A percentile compares a stretch with the other conserved stretches of the same genome.
phyloP scores from a whole-genome alignment of 1,140 invertebrate genomes.

The Euura lappo region DNA sequence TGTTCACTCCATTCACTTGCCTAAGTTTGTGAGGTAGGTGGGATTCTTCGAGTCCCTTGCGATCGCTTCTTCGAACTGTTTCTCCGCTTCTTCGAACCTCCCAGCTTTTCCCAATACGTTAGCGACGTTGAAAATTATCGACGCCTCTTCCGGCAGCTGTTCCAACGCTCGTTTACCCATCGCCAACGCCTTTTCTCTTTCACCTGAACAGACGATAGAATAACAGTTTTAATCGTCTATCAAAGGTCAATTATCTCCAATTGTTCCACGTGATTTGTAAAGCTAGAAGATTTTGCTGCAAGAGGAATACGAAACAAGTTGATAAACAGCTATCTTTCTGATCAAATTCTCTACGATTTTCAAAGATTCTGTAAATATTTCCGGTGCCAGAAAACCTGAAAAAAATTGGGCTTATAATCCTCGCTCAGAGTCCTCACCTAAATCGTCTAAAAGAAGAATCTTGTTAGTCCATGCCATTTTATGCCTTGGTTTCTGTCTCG shows the following conservation, averaged over 20 bases:
- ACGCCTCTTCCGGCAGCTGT: constrained; percentile 73
- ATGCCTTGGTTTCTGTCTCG: constrained; percentile 77
- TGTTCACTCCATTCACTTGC: constrained; percentile 57
- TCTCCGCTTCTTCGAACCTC: constrained; percentile 79
- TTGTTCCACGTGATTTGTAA: too few relatives aligned
- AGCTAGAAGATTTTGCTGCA: too few relatives aligned
- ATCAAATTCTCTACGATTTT: too few relatives aligned
- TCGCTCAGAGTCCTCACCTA: constrained; percentile 61
- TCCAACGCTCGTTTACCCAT: constrained; percentile 72
- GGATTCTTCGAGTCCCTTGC: constrained; percentile 70
- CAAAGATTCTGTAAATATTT: too few relatives aligned
- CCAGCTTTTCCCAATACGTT: constrained; percentile 87
- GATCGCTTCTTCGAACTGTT: constrained; percentile 80
- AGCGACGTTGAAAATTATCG: constrained; percentile 85
- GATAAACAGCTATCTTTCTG: too few relatives aligned
- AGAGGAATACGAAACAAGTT: too few relatives aligned
- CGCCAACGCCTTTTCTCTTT: constrained; percentile 72
- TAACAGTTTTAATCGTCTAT: too few relatives aligned
- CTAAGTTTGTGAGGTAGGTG: constrained; percentile 85
- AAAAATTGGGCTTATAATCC: too few relatives aligned
- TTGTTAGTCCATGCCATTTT: constrained; percentile 91
- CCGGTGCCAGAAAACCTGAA: too few relatives aligned
- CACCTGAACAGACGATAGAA: constrained; percentile 52
- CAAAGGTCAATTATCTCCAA: too few relatives aligned
- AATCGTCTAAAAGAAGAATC: constrained; percentile 85